These are phyloP conservation scores for Drosophila ananassae DNA, from an alignment of 1,140 invertebrate genomes.

Conservation along the genomic window DNA sequence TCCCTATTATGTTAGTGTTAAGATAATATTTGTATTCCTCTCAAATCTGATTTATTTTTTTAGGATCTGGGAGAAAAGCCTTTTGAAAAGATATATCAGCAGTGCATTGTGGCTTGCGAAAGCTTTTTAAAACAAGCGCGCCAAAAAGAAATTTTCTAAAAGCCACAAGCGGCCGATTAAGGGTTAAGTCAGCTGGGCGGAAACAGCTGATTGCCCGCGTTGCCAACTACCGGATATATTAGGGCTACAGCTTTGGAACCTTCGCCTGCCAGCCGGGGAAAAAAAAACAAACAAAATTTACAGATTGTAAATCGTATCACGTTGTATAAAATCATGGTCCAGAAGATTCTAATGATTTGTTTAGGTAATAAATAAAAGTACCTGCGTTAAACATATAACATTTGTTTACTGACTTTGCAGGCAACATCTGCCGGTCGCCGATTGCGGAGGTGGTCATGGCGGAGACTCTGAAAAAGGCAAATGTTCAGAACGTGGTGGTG, in stretches of 20 bases:
- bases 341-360: slow-evolving; percentile 85
- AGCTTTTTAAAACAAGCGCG: slow-evolving; percentile 86
- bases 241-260: slow-evolving; percentile 11
- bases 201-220: slow-evolving; percentile 16
- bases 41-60: not conserved
- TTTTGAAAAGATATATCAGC: slow-evolving; percentile 89
- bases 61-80: slow-evolving; percentile 84
- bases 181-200: slow-evolving; percentile 41
- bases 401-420: slow-evolving; percentile 82
- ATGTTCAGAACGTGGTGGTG: slow-evolving; percentile 88
- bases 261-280: slow-evolving; percentile 1
- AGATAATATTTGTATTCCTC: not conserved
- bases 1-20: slow-evolving; percentile 90
- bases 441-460: slow-evolving; percentile 96
- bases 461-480: slow-evolving; percentile 88
- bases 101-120: slow-evolving; percentile 87
- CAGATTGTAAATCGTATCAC: slow-evolving; percentile 10
- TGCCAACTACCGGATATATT: slow-evolving; percentile 2
- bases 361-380: slow-evolving; percentile 82
- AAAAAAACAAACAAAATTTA: slow-evolving; percentile 23
- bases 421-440: slow-evolving; percentile 97
- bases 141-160: slow-evolving; percentile 45
- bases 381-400: not conserved
- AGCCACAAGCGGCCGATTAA: not conserved
- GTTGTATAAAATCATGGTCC: slow-evolving; percentile 42